A percentile compares a stretch with the other conserved stretches of the same genome.
Conservation (phyloP, 2,113 vertebrate genomes). For the Bubo scandiacus region DNA sequence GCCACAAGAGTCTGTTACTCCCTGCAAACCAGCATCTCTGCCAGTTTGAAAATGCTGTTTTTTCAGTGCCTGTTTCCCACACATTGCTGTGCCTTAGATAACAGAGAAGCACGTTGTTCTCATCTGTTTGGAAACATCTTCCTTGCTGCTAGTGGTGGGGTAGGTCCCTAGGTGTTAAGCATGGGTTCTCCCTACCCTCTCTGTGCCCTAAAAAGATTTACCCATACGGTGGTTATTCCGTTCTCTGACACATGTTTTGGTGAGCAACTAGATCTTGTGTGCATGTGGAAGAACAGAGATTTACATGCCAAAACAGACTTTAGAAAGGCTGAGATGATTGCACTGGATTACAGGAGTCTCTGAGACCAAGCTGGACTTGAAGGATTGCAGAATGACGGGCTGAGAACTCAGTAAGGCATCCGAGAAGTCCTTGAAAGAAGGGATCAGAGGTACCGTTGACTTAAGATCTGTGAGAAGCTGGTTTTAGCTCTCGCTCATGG, state of each 20-base stretch:
- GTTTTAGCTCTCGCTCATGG: background rate
- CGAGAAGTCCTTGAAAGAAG: background rate
- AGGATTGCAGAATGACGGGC: background rate
- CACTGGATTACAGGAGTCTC: background rate
- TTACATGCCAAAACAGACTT: background rate
- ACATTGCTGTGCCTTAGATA: background rate
- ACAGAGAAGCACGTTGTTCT: background rate
- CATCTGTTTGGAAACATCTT: background rate
- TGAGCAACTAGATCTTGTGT: background rate
- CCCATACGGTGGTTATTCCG: background rate
- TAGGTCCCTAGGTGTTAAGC: background rate
- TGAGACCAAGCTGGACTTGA: background rate
- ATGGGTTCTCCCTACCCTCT: background rate
- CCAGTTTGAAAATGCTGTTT: background rate
- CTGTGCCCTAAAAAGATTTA: background rate
- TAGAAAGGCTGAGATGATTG: background rate
- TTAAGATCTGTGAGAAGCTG: background rate
- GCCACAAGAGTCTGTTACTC: background rate
- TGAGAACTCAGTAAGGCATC: background rate
- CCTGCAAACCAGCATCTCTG: background rate
- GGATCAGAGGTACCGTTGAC: background rate
- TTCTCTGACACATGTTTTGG: fast-evolving
- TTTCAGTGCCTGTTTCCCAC: background rate
- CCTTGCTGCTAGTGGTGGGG: background rate
- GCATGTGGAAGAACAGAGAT: background rate